Percentiles rank a stretch among this genome's conserved stretches.
Evolutionary conservation across 2,113 vertebrate genomes (phyloP).

Genomic region (Epinephelus lanceolatus): DNA sequence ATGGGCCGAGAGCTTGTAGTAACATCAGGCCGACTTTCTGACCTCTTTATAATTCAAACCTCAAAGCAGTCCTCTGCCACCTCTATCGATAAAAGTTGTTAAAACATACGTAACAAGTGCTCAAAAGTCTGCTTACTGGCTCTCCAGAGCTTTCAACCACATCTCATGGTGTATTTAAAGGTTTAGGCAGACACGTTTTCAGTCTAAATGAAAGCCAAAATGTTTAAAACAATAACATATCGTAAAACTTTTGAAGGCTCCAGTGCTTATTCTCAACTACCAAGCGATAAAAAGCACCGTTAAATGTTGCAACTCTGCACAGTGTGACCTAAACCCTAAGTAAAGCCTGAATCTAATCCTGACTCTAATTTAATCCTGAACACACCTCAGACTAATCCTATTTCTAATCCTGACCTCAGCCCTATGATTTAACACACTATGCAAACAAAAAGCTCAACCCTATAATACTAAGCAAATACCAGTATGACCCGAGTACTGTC

Average conservation of each 20-base stretch:
- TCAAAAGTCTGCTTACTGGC: background rate
- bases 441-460: constrained; percentile 15
- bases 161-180: background rate
- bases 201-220: background rate
- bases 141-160: background rate
- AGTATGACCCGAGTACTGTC: constrained; percentile 59
- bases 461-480: constrained; percentile 65
- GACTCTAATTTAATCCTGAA: constrained; percentile 24
- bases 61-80: background rate
- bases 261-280: background rate
- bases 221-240: constrained; percentile 15
- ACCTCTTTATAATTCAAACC: background rate
- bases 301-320: background rate
- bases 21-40: background rate
- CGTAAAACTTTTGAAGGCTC: background rate
- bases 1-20: background rate
- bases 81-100: background rate
- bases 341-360: constrained; percentile 15
- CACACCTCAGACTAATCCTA: constrained; percentile 23
- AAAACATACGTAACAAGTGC: background rate
- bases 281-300: background rate
- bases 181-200: background rate
- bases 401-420: constrained; percentile 22
- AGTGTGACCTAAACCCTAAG: background rate
- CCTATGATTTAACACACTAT: constrained; percentile 8